These are phyloP conservation scores for Syrphus vitripennis DNA, from an alignment of 2,888 invertebrate species.

Conservation along the genomic window DNA sequence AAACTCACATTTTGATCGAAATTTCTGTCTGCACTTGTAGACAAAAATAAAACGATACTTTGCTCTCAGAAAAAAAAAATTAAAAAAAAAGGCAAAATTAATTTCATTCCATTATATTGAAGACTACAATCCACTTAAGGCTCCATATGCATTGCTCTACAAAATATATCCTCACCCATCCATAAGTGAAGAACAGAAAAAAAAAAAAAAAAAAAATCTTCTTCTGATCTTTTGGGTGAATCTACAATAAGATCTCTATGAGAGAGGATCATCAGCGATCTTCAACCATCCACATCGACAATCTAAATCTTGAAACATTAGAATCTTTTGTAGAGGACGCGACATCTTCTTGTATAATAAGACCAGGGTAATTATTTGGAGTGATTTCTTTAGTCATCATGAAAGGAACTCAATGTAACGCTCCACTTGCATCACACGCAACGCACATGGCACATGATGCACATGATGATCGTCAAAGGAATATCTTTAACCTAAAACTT, in stretches of 20 bases:
- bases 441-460: not conserved
- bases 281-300: conserved; percentile 24
- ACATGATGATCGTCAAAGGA: not conserved
- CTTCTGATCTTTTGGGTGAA: not conserved
- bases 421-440: not conserved
- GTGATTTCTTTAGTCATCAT: not conserved
- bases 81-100: conserved; percentile 35
- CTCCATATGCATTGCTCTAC: not conserved
- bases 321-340: not conserved
- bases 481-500: not conserved
- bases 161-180: not conserved
- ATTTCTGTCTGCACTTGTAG: conserved; percentile 59
- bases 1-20: conserved; percentile 21
- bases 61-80: no score
- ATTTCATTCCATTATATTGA: conserved; percentile 28
- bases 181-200: not conserved
- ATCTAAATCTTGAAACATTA: conserved; percentile 2
- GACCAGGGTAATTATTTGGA: conserved; percentile 11
- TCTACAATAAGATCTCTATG: conserved; percentile 12
- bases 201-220: not conserved
- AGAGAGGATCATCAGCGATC: conserved; percentile 51
- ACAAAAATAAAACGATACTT: conserved; percentile 44
- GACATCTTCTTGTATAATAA: not conserved
- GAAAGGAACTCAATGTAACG: not conserved
- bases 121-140: conserved; percentile 5